These are phyloP conservation scores for Colletes gigas DNA, from an alignment of 1,140 invertebrate genomes.

Conservation along the genomic window DNA sequence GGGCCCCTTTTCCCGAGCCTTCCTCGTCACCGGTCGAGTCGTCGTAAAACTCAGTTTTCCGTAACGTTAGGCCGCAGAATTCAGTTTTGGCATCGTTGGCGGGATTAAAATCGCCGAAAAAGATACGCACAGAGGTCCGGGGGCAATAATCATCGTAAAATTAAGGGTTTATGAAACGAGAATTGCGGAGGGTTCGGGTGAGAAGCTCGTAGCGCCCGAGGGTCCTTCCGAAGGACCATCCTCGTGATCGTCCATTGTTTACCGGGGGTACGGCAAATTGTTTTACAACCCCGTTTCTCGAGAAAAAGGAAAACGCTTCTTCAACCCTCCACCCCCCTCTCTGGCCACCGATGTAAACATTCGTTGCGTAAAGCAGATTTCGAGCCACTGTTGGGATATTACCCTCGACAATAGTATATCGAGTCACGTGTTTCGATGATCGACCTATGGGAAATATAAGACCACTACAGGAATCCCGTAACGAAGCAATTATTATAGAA, in stretches of 20 bases:
- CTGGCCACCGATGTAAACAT: neutral
- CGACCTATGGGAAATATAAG: too few species aligned
- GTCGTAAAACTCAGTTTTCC: constrained; percentile 57
- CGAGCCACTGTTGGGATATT: neutral
- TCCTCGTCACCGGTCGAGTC: too few species aligned
- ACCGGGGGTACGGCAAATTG: constrained; percentile 64
- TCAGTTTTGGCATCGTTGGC: constrained; percentile 44
- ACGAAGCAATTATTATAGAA: too few species aligned
- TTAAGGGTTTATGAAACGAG: constrained; percentile 54
- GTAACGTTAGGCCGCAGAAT: constrained; percentile 42
- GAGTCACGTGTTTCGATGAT: too few species aligned
- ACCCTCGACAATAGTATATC: neutral
- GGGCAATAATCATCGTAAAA: constrained; percentile 65
- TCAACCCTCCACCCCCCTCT: neutral
- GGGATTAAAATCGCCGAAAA: constrained; percentile 54
- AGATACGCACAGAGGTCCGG: neutral
- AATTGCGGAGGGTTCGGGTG: constrained; percentile 10
- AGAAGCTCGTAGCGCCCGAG: neutral
- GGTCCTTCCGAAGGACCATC: neutral
- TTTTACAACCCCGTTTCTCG: constrained; percentile 62
- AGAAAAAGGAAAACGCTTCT: constrained; percentile 16
- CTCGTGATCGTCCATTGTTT: constrained; percentile 73
- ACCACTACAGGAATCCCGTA: too few species aligned
- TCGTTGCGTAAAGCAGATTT: constrained; percentile 12
- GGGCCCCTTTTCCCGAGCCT: neutral